Conservation (phyloP, 1,140 invertebrate species). For the roundworm (Caenorhabditis elegans) region DNA sequence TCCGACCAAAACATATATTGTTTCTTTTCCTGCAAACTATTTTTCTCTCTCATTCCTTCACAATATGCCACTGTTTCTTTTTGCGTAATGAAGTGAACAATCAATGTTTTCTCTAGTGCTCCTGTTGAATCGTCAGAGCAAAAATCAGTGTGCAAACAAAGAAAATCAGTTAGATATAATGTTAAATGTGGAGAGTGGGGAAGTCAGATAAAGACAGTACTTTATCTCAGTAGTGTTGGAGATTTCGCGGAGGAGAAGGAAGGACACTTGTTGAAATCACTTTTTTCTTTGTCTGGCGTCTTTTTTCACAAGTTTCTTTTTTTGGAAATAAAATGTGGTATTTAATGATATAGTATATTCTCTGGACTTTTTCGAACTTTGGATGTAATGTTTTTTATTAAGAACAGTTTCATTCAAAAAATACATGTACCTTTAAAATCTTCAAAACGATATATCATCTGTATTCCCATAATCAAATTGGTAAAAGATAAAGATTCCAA, state of each 20-base stretch:
- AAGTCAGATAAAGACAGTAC: conserved; percentile 8
- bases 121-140: conserved; percentile 1
- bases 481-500: no score
- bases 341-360: no score
- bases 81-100: conserved; percentile 31
- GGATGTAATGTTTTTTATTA: no score
- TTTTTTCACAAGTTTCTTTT: conserved; percentile 18
- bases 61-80: not conserved
- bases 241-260: not conserved
- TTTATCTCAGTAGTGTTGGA: not conserved
- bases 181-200: not conserved
- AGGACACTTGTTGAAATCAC: conserved; percentile 12
- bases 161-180: not conserved
- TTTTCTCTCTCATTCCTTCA: not conserved
- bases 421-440: no score
- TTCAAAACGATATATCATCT: no score
- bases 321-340: no score
- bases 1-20: not conserved
- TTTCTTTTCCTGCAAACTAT: no score
- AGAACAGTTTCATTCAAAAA: no score
- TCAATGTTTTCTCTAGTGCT: conserved; percentile 30
- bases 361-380: no score
- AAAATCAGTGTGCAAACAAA: conserved; percentile 27
- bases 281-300: not conserved
- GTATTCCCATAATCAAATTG: no score